phyloP scores from a whole-genome alignment of 2,888 invertebrate genomes.

The Leucophenga montana region DNA sequence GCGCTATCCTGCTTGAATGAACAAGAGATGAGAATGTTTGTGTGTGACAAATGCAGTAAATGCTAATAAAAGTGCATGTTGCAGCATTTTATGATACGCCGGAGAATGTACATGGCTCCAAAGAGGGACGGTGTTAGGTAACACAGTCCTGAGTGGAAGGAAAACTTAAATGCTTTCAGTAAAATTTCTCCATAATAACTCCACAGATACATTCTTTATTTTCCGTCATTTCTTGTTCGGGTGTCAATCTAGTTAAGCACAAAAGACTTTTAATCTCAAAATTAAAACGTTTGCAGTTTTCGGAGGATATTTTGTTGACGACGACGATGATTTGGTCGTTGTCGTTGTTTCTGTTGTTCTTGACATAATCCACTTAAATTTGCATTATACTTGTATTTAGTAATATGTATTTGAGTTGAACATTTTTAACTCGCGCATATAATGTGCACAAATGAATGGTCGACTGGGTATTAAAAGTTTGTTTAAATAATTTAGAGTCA shows the following conservation, averaged over 20 bases:
- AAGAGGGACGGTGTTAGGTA: background rate
- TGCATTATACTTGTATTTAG: conserved; percentile 50
- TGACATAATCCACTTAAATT: conserved; percentile 61
- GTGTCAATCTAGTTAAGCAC: conserved; percentile 64
- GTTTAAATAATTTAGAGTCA: too few relatives aligned
- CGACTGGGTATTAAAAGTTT: too few relatives aligned
- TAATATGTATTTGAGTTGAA: conserved; percentile 28
- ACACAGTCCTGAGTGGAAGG: background rate
- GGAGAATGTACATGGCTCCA: background rate
- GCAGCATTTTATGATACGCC: conserved; percentile 53
- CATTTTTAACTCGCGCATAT: background rate
- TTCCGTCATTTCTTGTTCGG: conserved; percentile 39
- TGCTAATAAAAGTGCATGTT: conserved; percentile 67
- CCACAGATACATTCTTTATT: conserved; percentile 8
- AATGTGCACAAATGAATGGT: background rate
- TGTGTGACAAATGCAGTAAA: conserved; percentile 57
- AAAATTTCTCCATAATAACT: conserved; percentile 43
- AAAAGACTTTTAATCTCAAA: conserved; percentile 66
- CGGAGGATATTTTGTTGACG: conserved; percentile 44
- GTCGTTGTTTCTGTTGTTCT: conserved; percentile 48
- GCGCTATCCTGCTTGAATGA: background rate
- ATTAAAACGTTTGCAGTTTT: conserved; percentile 68
- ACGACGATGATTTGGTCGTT: conserved; percentile 35
- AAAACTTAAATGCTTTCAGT: conserved; percentile 16
- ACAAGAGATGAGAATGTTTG: background rate